These are phyloP conservation scores for Rallus crepitans DNA, from an alignment of 2,797 vertebrate genomes.

Conservation along the genomic window DNA sequence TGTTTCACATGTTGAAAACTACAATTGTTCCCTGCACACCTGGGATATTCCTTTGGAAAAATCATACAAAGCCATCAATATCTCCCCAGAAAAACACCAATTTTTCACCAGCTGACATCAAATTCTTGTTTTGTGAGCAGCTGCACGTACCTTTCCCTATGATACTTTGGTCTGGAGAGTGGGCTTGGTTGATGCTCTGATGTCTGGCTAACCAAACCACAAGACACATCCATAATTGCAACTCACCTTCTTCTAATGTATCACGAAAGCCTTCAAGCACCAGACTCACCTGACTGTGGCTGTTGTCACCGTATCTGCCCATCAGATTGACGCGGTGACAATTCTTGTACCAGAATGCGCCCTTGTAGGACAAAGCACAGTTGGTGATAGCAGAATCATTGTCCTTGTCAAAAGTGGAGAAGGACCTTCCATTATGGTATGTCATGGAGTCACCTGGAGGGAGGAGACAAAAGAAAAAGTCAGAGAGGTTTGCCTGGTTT, in stretches of 20 bases:
- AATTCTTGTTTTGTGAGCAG: background rate
- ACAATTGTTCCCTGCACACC: background rate
- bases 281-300: constrained; percentile 92
- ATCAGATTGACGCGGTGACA: constrained; percentile 97
- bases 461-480: background rate
- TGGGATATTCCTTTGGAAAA: background rate
- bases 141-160: accelerated
- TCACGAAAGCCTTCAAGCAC: background rate
- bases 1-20: background rate
- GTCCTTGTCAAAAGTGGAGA: constrained; percentile 95
- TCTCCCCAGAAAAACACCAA: background rate
- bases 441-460: constrained; percentile 93
- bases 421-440: constrained; percentile 92
- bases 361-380: constrained; percentile 96
- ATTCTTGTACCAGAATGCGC: constrained; percentile 99
- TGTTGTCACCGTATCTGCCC: constrained; percentile 94
- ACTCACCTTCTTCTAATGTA: background rate
- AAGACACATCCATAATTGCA: background rate
- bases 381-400: constrained; percentile 97
- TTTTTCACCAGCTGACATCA: background rate
- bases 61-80: background rate
- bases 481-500: background rate
- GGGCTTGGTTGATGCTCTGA: background rate
- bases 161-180: background rate
- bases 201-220: background rate